Percentiles rank a stretch among this genome's conserved stretches.
These are phyloP conservation scores for Mechanitis mazaeus DNA, from an alignment of 2,888 invertebrate genomes.

Conservation along the genomic window DNA sequence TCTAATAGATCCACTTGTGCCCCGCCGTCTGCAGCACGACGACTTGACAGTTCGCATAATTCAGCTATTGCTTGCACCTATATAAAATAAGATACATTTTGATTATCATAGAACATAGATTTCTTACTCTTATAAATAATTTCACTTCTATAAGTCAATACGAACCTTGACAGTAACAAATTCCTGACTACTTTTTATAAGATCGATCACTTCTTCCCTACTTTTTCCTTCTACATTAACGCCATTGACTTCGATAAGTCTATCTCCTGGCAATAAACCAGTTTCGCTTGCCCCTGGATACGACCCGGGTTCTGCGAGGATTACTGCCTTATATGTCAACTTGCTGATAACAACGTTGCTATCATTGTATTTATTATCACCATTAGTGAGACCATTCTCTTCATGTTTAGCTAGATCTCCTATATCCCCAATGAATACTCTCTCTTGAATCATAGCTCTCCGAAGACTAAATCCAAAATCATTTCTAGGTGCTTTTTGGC, in stretches of 20 bases:
- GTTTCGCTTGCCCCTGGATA: conserved; percentile 86
- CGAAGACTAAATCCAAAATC: conserved; percentile 96
- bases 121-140: too few relatives aligned
- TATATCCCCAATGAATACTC: conserved; percentile 66
- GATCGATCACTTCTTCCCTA: conserved; percentile 94
- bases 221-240: conserved; percentile 88
- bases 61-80: conserved; percentile 97
- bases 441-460: conserved; percentile 88
- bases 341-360: conserved; percentile 54
- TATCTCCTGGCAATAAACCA: conserved; percentile 95
- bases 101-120: neutral
- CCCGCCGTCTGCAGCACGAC: conserved; percentile 82
- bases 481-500: conserved; percentile 88
- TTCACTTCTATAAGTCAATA: conserved; percentile 19
- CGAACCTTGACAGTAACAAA: conserved; percentile 90
- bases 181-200: conserved; percentile 91
- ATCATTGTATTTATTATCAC: conserved; percentile 59
- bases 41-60: conserved; percentile 90
- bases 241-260: conserved; percentile 93
- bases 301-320: conserved; percentile 93
- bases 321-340: conserved; percentile 83
- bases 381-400: conserved; percentile 52
- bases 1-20: conserved; percentile 80
- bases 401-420: conserved; percentile 53
- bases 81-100: conserved; percentile 13